Percentiles rank a stretch among this genome's conserved stretches.
These are phyloP conservation scores for Augochlora pura DNA, from an alignment of 1,140 invertebrate species.

Conservation along the genomic window DNA sequence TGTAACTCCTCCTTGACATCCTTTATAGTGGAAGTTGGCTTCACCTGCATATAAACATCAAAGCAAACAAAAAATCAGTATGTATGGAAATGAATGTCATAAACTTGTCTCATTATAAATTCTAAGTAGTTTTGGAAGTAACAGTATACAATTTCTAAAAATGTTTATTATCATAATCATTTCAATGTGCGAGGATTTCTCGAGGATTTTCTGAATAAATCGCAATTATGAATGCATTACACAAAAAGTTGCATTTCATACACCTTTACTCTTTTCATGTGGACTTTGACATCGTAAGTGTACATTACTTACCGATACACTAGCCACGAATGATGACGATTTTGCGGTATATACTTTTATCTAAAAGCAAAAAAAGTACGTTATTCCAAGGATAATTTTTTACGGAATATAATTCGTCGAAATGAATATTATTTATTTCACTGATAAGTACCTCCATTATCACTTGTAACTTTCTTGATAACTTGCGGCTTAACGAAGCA, in stretches of 20 bases:
- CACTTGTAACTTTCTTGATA: neutral
- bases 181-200: neutral
- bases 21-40: conserved; percentile 83
- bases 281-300: neutral
- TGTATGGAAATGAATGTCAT: neutral
- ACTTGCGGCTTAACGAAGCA: no score
- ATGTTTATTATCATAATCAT: neutral
- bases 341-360: conserved; percentile 70
- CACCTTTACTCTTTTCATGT: neutral
- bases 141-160: neutral
- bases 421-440: neutral
- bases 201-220: neutral
- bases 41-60: conserved; percentile 71
- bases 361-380: conserved; percentile 57
- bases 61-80: neutral
- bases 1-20: conserved; percentile 90
- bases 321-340: conserved; percentile 66
- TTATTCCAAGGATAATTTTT: neutral
- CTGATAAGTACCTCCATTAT: conserved; percentile 50
- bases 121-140: neutral
- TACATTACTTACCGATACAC: conserved; percentile 71
- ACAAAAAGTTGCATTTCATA: neutral
- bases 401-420: neutral
- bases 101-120: conserved; percentile 12
- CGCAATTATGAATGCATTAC: neutral